These are phyloP conservation scores for Pseudomyrmex cubaensis DNA, from an alignment of 1,140 invertebrate species.

Conservation along the genomic window DNA sequence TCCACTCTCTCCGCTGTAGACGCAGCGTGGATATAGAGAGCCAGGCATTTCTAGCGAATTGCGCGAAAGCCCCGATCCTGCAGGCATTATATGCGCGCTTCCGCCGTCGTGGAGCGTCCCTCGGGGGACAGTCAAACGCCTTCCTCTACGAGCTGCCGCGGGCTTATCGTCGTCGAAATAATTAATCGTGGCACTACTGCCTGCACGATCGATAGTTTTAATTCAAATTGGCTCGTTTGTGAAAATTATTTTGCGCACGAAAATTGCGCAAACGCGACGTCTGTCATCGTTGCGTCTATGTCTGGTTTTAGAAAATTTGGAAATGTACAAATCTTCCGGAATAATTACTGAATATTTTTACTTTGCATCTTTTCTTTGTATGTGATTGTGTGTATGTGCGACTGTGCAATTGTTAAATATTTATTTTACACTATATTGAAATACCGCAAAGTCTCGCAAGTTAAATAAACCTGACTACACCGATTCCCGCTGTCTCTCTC, in stretches of 20 bases:
- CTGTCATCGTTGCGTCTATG: too few species aligned
- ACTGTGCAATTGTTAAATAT: too few species aligned
- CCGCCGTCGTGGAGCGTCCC: constrained; percentile 9
- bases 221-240: too few species aligned
- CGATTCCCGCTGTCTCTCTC: constrained; percentile 2
- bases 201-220: constrained; percentile 8
- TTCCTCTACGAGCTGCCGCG: constrained; percentile 37
- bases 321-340: too few species aligned
- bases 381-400: too few species aligned
- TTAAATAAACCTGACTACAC: neutral
- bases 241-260: too few species aligned
- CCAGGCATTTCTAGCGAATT: constrained; percentile 15
- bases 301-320: too few species aligned
- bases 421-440: too few species aligned
- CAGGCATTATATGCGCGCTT: constrained; percentile 45
- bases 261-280: too few species aligned
- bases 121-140: constrained; percentile 61
- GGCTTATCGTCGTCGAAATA: constrained; percentile 66
- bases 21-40: too few species aligned
- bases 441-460: neutral
- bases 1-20: neutral
- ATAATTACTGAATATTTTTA: too few species aligned
- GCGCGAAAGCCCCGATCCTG: constrained; percentile 54
- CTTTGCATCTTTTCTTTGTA: too few species aligned
- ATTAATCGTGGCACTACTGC: constrained; percentile 57